A percentile compares a stretch with the other conserved stretches of the same genome.
These are phyloP conservation scores for Galeruca laticollis DNA, from an alignment of 2,888 invertebrate genomes.

Conservation along the genomic window DNA sequence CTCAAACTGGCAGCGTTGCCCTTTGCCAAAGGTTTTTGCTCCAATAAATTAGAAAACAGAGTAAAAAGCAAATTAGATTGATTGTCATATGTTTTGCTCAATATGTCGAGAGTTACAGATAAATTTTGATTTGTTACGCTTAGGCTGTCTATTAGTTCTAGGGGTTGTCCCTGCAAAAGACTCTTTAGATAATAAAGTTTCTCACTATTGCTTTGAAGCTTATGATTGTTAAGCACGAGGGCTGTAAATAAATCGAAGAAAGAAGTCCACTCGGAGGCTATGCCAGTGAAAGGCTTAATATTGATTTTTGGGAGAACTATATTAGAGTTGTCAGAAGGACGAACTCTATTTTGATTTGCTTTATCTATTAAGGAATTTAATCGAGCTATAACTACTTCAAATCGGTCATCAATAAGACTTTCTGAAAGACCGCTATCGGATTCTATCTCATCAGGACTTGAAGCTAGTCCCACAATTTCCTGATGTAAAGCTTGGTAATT, in stretches of 20 bases:
- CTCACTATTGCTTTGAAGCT: not conserved
- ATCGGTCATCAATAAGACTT: not conserved
- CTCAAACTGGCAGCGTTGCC: slow-evolving; percentile 2
- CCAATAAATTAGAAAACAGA: not conserved
- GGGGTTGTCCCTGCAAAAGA: slow-evolving; percentile 9
- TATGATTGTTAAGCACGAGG: slow-evolving; percentile 8
- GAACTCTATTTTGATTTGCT: not conserved
- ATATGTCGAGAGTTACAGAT: slow-evolving; percentile 6
- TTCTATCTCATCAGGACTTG: not conserved
- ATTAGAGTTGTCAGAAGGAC: slow-evolving; percentile 4
- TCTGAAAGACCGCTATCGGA: slow-evolving; percentile 1
- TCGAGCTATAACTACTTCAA: slow-evolving; percentile 13
- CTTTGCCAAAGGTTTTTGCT: slow-evolving; percentile 13
- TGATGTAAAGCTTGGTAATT: slow-evolving; percentile 3
- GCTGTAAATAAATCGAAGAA: slow-evolving; percentile 17
- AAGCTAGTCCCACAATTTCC: slow-evolving; percentile 7
- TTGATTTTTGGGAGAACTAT: slow-evolving; percentile 11
- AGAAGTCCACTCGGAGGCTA: not conserved
- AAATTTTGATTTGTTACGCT: slow-evolving; percentile 19
- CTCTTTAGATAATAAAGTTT: slow-evolving; percentile 16
- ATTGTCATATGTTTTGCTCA: slow-evolving; percentile 1
- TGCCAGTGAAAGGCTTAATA: slow-evolving; percentile 12
- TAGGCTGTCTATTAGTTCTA: slow-evolving; percentile 6
- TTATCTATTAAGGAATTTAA: slow-evolving; percentile 9
- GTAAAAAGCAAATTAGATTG: slow-evolving; percentile 11